Percentiles rank a stretch among this genome's conserved stretches.
Evolutionary conservation across 2,113 vertebrate species (phyloP).

Genomic region (Oncorhynchus gorbuscha): DNA sequence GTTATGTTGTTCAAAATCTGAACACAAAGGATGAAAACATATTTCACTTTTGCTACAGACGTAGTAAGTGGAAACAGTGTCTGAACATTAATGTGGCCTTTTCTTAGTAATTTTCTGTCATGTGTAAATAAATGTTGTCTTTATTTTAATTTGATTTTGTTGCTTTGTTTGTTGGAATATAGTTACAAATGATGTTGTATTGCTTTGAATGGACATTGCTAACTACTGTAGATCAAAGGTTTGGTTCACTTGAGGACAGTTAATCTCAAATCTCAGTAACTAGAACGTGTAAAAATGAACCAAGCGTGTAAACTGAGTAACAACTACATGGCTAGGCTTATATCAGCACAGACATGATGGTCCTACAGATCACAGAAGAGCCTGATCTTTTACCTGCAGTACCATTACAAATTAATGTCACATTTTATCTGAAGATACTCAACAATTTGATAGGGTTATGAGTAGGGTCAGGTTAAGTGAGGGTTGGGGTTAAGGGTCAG

Average conservation of each 20-base stretch:
- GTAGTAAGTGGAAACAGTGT: not conserved
- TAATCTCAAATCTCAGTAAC: not conserved
- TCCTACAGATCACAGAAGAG: not conserved
- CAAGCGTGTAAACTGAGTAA: not conserved
- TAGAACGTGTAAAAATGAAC: not conserved
- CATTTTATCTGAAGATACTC: too few species aligned
- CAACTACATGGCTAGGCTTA: not conserved
- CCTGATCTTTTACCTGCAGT: not conserved
- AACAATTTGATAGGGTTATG: too few species aligned
- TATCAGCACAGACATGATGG: not conserved
- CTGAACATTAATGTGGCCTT: too few species aligned
- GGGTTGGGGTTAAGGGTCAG: too few species aligned
- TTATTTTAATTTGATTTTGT: not conserved
- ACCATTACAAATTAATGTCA: not conserved
- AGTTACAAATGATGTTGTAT: too few species aligned
- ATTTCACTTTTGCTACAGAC: not conserved
- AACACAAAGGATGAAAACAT: constrained; percentile 45
- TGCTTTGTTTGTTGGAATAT: not conserved
- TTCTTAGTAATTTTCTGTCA: too few species aligned
- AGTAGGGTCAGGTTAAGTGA: too few species aligned
- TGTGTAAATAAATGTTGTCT: too few species aligned
- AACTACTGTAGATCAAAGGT: not conserved
- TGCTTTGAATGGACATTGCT: not conserved
- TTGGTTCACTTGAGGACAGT: not conserved
- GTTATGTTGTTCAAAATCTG: constrained; percentile 57